Percentiles rank a stretch among this genome's conserved stretches.
Conservation (phyloP, 64 coral and sea anemone species). For the Anthopleura sola region DNA sequence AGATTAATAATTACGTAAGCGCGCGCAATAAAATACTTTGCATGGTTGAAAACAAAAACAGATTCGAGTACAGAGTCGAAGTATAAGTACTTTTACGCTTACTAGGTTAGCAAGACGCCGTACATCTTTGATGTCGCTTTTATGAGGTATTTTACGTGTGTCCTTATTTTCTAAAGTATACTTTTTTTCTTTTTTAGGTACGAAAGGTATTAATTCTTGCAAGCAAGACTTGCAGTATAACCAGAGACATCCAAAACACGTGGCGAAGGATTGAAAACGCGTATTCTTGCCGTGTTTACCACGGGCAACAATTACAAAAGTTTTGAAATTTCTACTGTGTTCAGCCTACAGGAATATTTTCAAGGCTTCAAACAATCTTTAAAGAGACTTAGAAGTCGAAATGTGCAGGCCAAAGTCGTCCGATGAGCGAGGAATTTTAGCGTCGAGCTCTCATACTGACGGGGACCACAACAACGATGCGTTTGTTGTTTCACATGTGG, state of each 20-base stretch:
- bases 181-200: not conserved
- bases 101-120: slow-evolving; percentile 2
- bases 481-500: slow-evolving; percentile 47
- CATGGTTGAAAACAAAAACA: slow-evolving; percentile 39
- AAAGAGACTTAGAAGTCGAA: not conserved
- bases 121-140: not conserved
- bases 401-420: slow-evolving; percentile 47
- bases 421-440: not conserved
- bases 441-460: not conserved
- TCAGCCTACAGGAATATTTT: not conserved
- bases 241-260: slow-evolving; percentile 13
- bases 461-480: slow-evolving; percentile 46
- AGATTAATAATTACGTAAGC: slow-evolving; percentile 47
- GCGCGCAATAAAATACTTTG: slow-evolving; percentile 61
- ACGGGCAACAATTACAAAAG: not conserved
- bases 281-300: not conserved
- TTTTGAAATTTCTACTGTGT: not conserved
- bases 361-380: not conserved
- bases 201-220: not conserved
- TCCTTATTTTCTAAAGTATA: not conserved
- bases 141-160: not conserved
- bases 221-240: slow-evolving; percentile 6
- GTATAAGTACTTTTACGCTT: slow-evolving; percentile 13
- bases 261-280: not conserved
- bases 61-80: slow-evolving; percentile 2